Base-by-base conservation (phyloP, 2,888 invertebrate genomes). In the Trachelus troglodyta region DNA sequence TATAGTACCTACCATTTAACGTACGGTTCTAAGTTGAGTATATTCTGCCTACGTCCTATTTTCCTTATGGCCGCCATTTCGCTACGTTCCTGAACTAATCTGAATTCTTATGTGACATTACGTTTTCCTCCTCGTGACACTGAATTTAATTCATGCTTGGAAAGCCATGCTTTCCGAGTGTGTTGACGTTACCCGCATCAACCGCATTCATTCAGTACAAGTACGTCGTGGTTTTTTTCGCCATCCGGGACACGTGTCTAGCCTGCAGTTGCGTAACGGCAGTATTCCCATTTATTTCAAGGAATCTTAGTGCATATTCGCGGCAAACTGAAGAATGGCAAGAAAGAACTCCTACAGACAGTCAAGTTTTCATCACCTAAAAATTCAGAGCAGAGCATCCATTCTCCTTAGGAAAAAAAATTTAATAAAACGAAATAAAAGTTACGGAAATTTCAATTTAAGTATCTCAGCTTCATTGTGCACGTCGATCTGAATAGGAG, bases 381-480 rank as follows among this genome's bases (percentile, higher is more conserved):
- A 56, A 56, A 56, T 9, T 23, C 9, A 23, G 23, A 9, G 9
- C 23, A 9, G 56, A 56, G 23, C 9, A 56, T 56, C 56, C 23
- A 23, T 40, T 69, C 33, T 77, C 69, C 77, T 83, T 78, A 78
- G 68, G 56, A 81, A 84, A 83, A 35, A 35, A 35, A 84, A 23
- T 56, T 79, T 79, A 73, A 76, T 77, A 78, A 76, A 83, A 71
- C 76, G 75, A 69, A 56, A 69, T 74, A 76, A 76, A 69, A 30
- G 73, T 76, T 75, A 56, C 73, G 69, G 56, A 76, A 81, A 82
- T 83, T 84, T 76, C 75, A 69, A 74, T 77, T 73, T 75, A 75
- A 79, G 77, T 69, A 74, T 31, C 34, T 34, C 35, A 71, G 73
- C 75, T 81, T 77, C 81, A 82, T 81, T 81, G 74, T 76, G 71